phyloP scores from a whole-genome alignment of 2,797 vertebrate genomes.

The Hypotaenidia okinawae region DNA sequence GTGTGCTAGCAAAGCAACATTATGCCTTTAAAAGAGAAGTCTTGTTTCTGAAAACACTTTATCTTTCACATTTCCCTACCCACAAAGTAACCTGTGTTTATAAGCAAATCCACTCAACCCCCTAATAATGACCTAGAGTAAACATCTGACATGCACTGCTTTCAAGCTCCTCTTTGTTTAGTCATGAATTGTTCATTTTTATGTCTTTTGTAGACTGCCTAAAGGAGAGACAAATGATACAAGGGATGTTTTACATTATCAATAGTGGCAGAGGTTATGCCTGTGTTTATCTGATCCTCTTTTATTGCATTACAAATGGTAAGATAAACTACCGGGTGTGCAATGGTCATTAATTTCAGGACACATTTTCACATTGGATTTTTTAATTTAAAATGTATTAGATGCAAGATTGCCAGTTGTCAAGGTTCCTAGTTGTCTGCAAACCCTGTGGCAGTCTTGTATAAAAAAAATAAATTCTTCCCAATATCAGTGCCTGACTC shows the following conservation, averaged over 20 bases:
- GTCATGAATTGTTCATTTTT: conserved; percentile 77
- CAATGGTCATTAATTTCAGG: conserved; percentile 54
- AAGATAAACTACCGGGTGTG: conserved; percentile 59
- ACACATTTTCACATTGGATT: conserved; percentile 41
- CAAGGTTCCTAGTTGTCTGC: not conserved
- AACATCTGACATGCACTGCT: conserved; percentile 70
- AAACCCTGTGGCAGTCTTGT: not conserved
- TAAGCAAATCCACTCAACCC: conserved; percentile 61
- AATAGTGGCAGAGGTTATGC: conserved; percentile 71
- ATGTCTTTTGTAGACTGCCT: conserved; percentile 73
- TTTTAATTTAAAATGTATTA: conserved; percentile 69
- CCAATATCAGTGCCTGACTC: not conserved
- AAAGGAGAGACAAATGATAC: conserved; percentile 75
- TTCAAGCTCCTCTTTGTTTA: conserved; percentile 75
- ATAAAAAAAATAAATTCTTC: not conserved
- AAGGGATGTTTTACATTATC: conserved; percentile 76
- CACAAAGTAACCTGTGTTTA: conserved; percentile 64
- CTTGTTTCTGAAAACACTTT: conserved; percentile 10
- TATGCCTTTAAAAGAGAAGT: conserved; percentile 61
- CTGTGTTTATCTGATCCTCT: conserved; percentile 75
- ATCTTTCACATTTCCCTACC: not conserved
- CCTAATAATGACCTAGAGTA: conserved; percentile 68
- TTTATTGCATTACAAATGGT: conserved; percentile 65
- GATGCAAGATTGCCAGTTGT: conserved; percentile 2
- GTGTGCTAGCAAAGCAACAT: conserved; percentile 32